Percentiles rank a stretch among this genome's conserved stretches.
Conservation (phyloP, 2,888 invertebrate species). For the Zaprionus bogoriensis region DNA sequence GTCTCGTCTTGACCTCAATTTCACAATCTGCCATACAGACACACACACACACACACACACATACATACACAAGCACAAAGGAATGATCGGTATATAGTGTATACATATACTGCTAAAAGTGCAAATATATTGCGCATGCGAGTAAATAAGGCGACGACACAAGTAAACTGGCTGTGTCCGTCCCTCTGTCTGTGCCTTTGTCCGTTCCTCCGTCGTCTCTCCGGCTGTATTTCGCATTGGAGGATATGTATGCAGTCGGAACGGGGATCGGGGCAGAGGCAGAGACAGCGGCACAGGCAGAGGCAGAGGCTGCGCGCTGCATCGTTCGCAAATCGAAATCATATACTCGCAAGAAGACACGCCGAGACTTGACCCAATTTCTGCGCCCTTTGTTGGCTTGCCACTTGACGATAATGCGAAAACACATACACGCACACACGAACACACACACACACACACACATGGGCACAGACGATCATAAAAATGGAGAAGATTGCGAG, state of each 20-base stretch:
- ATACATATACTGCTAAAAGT: too few species aligned
- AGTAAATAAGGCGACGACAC: constrained; percentile 1
- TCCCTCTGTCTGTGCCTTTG: background rate
- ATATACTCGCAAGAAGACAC: constrained; percentile 28
- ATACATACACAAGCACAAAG: too few species aligned
- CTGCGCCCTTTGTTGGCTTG: constrained; percentile 68
- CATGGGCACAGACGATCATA: constrained; percentile 10
- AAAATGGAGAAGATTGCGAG: constrained; percentile 48
- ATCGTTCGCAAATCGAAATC: background rate
- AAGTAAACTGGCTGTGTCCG: background rate
- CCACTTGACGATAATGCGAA: constrained; percentile 68
- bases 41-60: constrained; percentile 2
- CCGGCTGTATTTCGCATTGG: background rate
- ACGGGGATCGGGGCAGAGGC: background rate
- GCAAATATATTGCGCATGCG: background rate
- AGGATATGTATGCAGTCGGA: background rate
- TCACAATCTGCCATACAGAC: constrained; percentile 42
- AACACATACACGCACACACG: constrained; percentile 16
- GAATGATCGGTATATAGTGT: background rate
- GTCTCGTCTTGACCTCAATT: constrained; percentile 69
- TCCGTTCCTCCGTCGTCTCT: background rate
- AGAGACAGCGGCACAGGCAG: background rate
- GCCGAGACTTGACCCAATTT: constrained; percentile 81
- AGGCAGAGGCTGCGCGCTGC: too few species aligned
- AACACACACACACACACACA: constrained; percentile 11